These are phyloP conservation scores for Pipistrellus kuhlii DNA, from an alignment of 2,797 vertebrate genomes.

Conservation along the genomic window DNA sequence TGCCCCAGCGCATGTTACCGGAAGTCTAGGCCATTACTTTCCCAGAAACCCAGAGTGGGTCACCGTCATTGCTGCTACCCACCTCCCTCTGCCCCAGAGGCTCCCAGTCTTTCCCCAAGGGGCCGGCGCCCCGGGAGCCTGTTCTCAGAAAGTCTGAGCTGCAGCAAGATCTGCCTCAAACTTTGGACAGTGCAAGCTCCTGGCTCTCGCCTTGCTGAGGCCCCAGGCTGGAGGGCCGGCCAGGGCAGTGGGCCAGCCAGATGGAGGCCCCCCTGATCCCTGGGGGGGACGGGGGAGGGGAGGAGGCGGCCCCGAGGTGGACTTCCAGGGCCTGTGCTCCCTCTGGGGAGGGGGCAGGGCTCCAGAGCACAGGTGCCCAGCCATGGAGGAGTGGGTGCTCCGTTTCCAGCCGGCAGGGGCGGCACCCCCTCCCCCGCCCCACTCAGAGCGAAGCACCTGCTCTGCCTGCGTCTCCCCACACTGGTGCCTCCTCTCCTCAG, in stretches of 20 bases:
- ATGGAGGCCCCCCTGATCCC: not conserved
- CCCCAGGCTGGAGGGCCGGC: not conserved
- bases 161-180: not conserved
- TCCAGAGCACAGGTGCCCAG: not conserved
- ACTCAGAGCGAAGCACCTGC: not conserved
- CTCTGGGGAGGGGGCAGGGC: not conserved
- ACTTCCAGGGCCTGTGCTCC: not conserved
- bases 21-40: not conserved
- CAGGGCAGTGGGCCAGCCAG: not conserved
- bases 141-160: not conserved
- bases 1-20: not conserved
- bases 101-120: not conserved
- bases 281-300: accelerated
- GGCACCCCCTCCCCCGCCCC: not conserved
- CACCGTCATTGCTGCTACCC: not conserved
- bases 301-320: not conserved
- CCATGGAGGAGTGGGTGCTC: not conserved
- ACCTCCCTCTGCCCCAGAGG: accelerated
- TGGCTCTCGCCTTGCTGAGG: not conserved
- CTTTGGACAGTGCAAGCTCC: not conserved
- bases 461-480: not conserved
- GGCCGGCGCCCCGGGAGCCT: not conserved
- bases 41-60: not conserved
- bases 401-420: accelerated
- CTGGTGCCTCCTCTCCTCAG: accelerated